Evolutionary conservation across 2,113 vertebrate genomes (phyloP).

Genomic region (Pagrus major): DNA sequence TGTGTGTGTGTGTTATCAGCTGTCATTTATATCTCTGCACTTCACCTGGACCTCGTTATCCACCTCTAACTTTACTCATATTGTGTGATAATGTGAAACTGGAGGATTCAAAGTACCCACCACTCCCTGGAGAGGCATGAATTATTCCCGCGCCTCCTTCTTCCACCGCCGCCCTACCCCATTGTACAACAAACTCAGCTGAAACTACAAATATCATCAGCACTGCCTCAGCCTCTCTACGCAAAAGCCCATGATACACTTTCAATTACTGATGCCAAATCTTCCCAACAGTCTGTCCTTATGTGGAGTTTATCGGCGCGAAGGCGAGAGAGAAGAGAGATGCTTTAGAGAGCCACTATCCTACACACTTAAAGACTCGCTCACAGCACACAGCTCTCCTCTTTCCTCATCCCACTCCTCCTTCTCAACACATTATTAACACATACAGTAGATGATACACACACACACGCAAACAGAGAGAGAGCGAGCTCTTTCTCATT

Average conservation of each 20-base stretch:
- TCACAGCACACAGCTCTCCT: conserved; percentile 8
- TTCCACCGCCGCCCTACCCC: conserved; percentile 1
- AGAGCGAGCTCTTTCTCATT: conserved; percentile 49
- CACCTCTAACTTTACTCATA: conserved; percentile 25
- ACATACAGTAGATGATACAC: conserved; percentile 30
- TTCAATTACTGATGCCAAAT: conserved; percentile 71
- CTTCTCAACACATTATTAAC: conserved; percentile 42
- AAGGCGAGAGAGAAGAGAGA: conserved; percentile 60
- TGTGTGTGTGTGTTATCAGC: not conserved
- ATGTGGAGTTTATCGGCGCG: conserved; percentile 68
- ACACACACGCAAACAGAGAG: conserved; percentile 27
- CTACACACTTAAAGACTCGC: conserved; percentile 42
- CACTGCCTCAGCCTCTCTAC: conserved; percentile 40
- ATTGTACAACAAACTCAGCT: conserved; percentile 58
- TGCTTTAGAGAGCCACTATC: conserved; percentile 65
- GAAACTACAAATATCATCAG: conserved; percentile 66
- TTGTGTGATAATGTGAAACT: conserved; percentile 56
- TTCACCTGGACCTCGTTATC: conserved; percentile 17
- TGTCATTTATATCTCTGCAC: not conserved
- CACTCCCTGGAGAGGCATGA: conserved; percentile 69
- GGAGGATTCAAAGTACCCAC: conserved; percentile 68
- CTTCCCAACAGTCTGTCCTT: conserved; percentile 65
- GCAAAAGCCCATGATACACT: conserved; percentile 58
- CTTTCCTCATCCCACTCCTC: conserved; percentile 33
- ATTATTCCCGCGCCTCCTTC: conserved; percentile 69